These are phyloP conservation scores for Ormyrus rosae DNA, from an alignment of 2,888 invertebrate genomes.

Conservation along the genomic window DNA sequence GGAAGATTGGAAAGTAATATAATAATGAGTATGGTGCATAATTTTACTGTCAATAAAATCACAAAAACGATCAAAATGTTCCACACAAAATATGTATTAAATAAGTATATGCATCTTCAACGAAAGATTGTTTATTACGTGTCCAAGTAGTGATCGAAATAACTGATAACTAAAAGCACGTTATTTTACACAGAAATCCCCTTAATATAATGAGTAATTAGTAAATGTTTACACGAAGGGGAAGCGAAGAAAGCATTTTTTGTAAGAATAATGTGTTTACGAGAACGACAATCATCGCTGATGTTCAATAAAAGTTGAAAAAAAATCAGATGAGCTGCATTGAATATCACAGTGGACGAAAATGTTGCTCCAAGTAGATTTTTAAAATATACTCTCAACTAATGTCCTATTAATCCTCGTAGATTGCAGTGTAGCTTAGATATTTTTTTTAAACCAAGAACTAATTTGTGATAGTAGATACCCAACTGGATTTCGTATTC, in stretches of 20 bases:
- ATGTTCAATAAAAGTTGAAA: slow-evolving; percentile 46
- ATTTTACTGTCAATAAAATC: slow-evolving; percentile 43
- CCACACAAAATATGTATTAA: slow-evolving; percentile 45
- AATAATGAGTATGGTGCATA: slow-evolving; percentile 34
- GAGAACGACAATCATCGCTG: slow-evolving; percentile 68
- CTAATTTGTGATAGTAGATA: slow-evolving; percentile 39
- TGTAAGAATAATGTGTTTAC: slow-evolving; percentile 59
- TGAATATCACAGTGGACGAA: slow-evolving; percentile 47
- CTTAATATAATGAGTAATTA: slow-evolving; percentile 31
- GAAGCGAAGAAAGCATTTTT: slow-evolving; percentile 22
- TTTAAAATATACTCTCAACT: slow-evolving; percentile 54
- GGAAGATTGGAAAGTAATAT: slow-evolving; percentile 11
- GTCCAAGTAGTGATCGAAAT: slow-evolving; percentile 52
- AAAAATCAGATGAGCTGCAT: slow-evolving; percentile 33
- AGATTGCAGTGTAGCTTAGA: slow-evolving; percentile 40
- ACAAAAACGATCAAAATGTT: slow-evolving; percentile 62
- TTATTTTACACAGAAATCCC: slow-evolving; percentile 31
- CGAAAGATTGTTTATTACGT: slow-evolving; percentile 63
- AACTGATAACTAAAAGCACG: slow-evolving; percentile 44
- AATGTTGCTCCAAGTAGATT: slow-evolving; percentile 70
- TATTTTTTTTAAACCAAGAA: slow-evolving; percentile 34
- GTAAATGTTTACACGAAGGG: slow-evolving; percentile 10
- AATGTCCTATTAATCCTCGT: slow-evolving; percentile 15
- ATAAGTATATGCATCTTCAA: slow-evolving; percentile 56
- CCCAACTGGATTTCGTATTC: background rate